Base-by-base conservation (phyloP, 92 coral and sea anemone species). In the Bergia puertoricense region DNA sequence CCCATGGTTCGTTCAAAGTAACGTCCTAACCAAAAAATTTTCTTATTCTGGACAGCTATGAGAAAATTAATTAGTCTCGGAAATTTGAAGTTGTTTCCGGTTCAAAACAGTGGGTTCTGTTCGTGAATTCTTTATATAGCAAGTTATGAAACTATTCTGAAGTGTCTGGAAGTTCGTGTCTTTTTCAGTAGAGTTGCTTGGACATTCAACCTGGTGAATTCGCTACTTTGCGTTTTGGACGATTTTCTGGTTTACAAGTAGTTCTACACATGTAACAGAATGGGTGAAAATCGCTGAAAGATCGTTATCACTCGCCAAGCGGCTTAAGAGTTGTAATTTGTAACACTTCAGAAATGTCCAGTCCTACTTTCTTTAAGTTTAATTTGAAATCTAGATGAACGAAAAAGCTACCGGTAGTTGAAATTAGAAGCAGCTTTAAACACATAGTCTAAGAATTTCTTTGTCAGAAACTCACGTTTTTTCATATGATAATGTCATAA, bases 61-160 rank as follows among this genome's bases (percentile, higher is more conserved):
- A 8, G 62, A 79, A 40, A 79, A 45, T 23, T 79, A 50, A 30
- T 79, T 30, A 48, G 62, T 40, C 71, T 57, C 30, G 85, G 37
- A 81, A 39, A 20, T 81, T 81, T 59, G 30, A 7, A 62, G 43
- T 81, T 40, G 73, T 81, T 65, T 81, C 86, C 86, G 86, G 68
- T 22, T 40, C 46, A 74, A 14, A 74, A 73, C 78, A 42, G 23
- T 42, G 46, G 48, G 44, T 43, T 11, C 44, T 74, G 78, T 74
- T 76, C 8, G 4, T 48, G 54, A 48, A 48, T 48, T n/a, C 11
- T 7, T 44, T 82, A n/a, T 4, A 38, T 14, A 22, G n/a, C 10
- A 68, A 71, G 45, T 66, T 46, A 71, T 51, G 39, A 36, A 45
- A 84, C 87, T 7, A 84, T 46, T 84, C 48, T 84, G 56, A 71